phyloP scores from a whole-genome alignment of 2,113 vertebrate species.

The Antechinus stuartii region DNA sequence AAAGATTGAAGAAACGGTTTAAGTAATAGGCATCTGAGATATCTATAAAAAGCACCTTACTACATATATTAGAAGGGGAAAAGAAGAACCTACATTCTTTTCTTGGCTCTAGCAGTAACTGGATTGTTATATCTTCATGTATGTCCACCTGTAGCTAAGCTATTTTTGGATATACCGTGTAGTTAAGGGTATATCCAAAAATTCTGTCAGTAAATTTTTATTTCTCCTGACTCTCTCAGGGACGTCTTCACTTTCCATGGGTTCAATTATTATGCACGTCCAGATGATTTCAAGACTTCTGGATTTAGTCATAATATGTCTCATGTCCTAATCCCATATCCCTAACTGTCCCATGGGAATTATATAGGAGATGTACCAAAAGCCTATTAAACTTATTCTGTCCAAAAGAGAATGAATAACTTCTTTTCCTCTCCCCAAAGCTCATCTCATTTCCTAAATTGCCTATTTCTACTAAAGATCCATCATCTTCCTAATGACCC shows the following conservation, averaged over 20 bases:
- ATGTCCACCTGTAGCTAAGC: neutral
- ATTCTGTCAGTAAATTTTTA: neutral
- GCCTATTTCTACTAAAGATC: neutral
- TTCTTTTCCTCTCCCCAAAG: neutral
- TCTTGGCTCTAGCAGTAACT: neutral
- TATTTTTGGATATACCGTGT: too few species aligned
- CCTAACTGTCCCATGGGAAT: neutral
- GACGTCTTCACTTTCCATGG: neutral
- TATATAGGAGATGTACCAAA: neutral
- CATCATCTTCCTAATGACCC: neutral
- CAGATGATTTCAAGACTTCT: neutral
- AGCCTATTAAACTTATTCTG: neutral
- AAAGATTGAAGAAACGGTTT: neutral
- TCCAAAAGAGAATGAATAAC: neutral
- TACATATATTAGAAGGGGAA: neutral
- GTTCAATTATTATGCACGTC: neutral
- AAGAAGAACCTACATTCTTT: neutral
- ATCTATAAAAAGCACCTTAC: neutral
- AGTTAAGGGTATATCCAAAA: neutral
- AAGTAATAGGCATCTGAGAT: neutral
- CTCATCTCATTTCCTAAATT: neutral
- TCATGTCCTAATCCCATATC: neutral
- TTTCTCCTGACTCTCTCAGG: neutral
- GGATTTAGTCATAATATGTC: neutral
- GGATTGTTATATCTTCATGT: neutral